These are phyloP conservation scores for Schizopygopsis pylzovi DNA, from an alignment of 2,797 vertebrate genomes.

Conservation along the genomic window DNA sequence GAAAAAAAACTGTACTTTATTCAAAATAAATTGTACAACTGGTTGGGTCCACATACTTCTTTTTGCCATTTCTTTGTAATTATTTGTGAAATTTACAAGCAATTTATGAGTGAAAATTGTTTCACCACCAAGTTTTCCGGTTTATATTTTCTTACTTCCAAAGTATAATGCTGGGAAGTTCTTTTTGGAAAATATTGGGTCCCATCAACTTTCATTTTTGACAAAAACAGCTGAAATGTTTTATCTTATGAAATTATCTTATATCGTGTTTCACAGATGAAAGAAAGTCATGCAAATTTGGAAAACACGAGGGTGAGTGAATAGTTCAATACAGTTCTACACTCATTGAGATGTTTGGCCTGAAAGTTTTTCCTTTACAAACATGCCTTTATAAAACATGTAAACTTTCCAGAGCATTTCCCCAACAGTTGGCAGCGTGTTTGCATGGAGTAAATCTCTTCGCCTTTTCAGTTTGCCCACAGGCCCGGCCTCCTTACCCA, in stretches of 20 bases:
- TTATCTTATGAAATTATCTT: not conserved
- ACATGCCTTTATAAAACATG: conserved; percentile 13
- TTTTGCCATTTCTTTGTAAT: not conserved
- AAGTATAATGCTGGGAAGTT: not conserved
- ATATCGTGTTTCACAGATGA: not conserved
- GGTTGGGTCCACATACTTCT: not conserved
- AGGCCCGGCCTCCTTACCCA: conserved; percentile 47
- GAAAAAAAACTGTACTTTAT: not conserved
- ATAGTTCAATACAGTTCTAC: not conserved
- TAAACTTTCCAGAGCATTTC: conserved; percentile 49
- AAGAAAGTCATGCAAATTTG: not conserved
- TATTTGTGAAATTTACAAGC: not conserved
- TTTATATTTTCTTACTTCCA: not conserved
- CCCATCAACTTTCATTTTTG: too few relatives aligned
- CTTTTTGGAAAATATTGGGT: not conserved
- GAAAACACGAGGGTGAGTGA: not conserved
- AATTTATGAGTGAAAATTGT: not conserved
- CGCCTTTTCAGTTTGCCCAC: conserved; percentile 49
- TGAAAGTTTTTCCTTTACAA: conserved; percentile 25
- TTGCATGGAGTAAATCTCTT: conserved; percentile 37
- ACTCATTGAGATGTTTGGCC: not conserved
- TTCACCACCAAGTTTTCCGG: not conserved
- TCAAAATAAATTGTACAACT: not conserved
- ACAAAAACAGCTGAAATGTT: too few relatives aligned
- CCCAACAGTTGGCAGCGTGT: conserved; percentile 31